A percentile compares a stretch with the other conserved stretches of the same genome.
Evolutionary conservation across 2,888 invertebrate species (phyloP).

Genomic region (Andrena trimmerana): DNA sequence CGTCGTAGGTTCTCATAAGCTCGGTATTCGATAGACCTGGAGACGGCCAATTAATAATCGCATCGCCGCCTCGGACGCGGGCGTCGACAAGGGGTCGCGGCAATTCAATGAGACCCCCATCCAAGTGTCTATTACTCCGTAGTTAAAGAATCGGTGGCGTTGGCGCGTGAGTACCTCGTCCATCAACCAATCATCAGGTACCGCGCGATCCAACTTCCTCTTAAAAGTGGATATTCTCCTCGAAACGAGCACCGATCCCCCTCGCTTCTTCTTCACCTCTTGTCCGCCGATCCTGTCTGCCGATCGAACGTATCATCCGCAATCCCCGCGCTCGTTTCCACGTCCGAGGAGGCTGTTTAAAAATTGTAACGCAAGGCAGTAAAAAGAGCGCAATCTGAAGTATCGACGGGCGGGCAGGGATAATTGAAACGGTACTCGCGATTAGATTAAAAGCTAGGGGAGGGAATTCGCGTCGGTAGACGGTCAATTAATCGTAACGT

Average conservation of each 20-base stretch:
- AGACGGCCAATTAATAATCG: slow-evolving; percentile 21
- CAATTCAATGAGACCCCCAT: background rate
- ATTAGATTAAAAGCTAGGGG: slow-evolving; percentile 50
- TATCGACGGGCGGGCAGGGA: background rate
- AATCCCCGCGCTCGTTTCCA: no score
- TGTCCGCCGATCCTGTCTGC: background rate
- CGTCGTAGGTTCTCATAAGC: background rate
- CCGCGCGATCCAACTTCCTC: background rate
- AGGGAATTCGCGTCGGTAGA: slow-evolving; percentile 32
- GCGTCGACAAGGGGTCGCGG: background rate
- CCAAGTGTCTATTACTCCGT: background rate
- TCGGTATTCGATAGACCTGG: background rate
- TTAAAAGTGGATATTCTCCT: background rate
- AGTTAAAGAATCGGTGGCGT: slow-evolving; percentile 12
- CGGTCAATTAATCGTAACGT: slow-evolving; percentile 60
- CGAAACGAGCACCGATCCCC: background rate
- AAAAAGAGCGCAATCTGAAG: slow-evolving; percentile 20
- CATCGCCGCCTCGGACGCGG: background rate
- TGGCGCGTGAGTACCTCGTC: background rate
- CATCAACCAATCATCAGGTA: slow-evolving; percentile 17
- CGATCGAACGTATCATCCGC: background rate
- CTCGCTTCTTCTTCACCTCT: background rate
- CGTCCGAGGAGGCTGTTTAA: no score
- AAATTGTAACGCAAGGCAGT: no score
- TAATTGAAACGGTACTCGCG: slow-evolving; percentile 55